Conservation (phyloP, 2,888 invertebrate genomes). For the Acronicta leporina region DNA sequence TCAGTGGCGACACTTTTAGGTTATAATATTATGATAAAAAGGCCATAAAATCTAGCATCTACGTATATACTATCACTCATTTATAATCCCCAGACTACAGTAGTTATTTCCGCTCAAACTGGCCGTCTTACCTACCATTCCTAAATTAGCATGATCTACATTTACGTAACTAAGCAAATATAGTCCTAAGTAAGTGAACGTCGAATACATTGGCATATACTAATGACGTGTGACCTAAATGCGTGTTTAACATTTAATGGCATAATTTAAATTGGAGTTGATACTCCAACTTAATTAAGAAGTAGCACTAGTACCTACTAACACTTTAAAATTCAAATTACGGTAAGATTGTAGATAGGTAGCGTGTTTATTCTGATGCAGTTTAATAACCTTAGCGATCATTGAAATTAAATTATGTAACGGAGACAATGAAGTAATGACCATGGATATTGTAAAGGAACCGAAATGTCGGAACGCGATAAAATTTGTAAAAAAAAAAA, state of each 20-base stretch:
- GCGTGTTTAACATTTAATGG: constrained; percentile 37
- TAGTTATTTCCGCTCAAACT: not conserved
- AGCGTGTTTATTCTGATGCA: too few species aligned
- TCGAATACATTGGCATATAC: constrained; percentile 37
- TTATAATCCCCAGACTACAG: too few species aligned
- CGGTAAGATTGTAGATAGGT: not conserved
- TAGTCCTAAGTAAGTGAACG: constrained; percentile 45
- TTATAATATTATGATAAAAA: too few species aligned
- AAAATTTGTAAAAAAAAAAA: too few species aligned
- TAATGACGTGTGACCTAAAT: constrained; percentile 54
- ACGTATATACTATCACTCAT: too few species aligned
- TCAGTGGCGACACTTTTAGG: too few species aligned
- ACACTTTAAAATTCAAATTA: constrained; percentile 12
- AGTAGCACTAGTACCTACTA: constrained; percentile 20
- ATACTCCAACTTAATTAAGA: constrained; percentile 44
- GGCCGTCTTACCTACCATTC: not conserved
- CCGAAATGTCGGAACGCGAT: too few species aligned
- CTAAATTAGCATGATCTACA: constrained; percentile 12
- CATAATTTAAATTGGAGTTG: constrained; percentile 40
- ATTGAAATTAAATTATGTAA: too few species aligned
- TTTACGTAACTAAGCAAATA: constrained; percentile 19
- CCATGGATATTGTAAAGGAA: too few species aligned
- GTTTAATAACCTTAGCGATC: too few species aligned
- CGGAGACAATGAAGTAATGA: too few species aligned
- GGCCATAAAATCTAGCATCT: too few species aligned